Evolutionary conservation across 1,140 invertebrate species (phyloP), one percentile per base, ranked within the genome.

Genomic region (Drosophila triauraria): DNA sequence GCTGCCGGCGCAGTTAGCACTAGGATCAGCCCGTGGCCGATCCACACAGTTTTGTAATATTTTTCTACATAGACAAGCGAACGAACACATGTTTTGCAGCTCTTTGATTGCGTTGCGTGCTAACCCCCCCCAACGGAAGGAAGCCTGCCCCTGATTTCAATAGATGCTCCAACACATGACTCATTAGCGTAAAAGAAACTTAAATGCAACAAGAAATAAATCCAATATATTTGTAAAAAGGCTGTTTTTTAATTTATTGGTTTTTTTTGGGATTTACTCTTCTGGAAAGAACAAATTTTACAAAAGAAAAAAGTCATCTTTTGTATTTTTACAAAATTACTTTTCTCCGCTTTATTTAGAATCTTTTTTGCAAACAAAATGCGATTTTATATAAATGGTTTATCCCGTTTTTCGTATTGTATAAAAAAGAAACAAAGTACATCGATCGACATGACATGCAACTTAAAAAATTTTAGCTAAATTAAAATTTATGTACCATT

Each of bases 191-290:
- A 83, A 82, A 35, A 35, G 10, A 35, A 68, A 50, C 63, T 62
- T 71, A 50, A 78, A 69, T 75, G 81, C 70, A 74, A 79, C 61
- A 60, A 70, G 58, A 87, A 88, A 90, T 88, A 90, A 87, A 87
- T 67, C 62, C 68, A 80, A 76, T 90, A 90, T 85, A 90, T 90
- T 88, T 88, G 60, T 90, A 90, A 71, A 68, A 58, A 20, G 3
- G 1, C 5, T 30, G 35, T 10, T 25, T 46, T 77, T 67, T 7
- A 47, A n/a, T 61, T 30, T 20, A 20, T 20, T 20, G 1, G 1
- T 20, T 20, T 20, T 20, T 20, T 20, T 20, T 30, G 32, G 32
- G 9, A 35, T 10, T 35, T 35, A 10, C 10, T 10, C 32, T 25
- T 2, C 25, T 4, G 20, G 20, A 20, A 20, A 20, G 20, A 20